These are phyloP conservation scores for Hippotragus niger DNA, from an alignment of 2,113 vertebrate species.

Conservation along the genomic window DNA sequence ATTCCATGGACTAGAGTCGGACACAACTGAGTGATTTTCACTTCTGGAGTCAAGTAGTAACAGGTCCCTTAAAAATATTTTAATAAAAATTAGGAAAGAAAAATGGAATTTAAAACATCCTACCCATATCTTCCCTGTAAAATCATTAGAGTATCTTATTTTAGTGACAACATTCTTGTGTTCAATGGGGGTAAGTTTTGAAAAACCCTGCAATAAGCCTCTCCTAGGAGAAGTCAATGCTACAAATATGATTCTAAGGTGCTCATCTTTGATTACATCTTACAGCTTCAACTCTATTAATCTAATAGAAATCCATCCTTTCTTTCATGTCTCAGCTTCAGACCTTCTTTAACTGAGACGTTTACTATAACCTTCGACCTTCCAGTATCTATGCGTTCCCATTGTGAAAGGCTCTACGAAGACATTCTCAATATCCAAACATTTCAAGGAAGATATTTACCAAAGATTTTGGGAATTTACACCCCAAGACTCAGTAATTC, in stretches of 20 bases:
- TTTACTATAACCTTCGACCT: not conserved
- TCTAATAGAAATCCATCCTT: not conserved
- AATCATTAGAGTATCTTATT: not conserved
- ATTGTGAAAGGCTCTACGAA: not conserved
- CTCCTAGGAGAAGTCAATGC: not conserved
- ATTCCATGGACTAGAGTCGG: not conserved
- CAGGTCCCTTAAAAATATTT: not conserved
- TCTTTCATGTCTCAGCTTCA: not conserved
- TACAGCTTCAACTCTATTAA: not conserved
- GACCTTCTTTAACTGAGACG: not conserved
- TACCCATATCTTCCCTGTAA: not conserved
- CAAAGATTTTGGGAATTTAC: not conserved
- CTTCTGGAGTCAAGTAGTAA: not conserved
- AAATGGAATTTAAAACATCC: not conserved
- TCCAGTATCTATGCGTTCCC: not conserved
- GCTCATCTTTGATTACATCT: not conserved
- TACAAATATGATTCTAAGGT: not conserved
- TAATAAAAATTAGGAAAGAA: not conserved
- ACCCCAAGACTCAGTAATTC: not conserved
- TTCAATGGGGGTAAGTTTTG: not conserved
- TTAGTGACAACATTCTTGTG: not conserved
- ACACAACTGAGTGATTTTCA: not conserved
- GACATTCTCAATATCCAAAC: not conserved
- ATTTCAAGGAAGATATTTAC: slow-evolving; percentile 14
- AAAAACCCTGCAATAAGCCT: not conserved